phyloP scores from a whole-genome alignment of 2,888 invertebrate species.

The Leptinotarsa tumamoca region DNA sequence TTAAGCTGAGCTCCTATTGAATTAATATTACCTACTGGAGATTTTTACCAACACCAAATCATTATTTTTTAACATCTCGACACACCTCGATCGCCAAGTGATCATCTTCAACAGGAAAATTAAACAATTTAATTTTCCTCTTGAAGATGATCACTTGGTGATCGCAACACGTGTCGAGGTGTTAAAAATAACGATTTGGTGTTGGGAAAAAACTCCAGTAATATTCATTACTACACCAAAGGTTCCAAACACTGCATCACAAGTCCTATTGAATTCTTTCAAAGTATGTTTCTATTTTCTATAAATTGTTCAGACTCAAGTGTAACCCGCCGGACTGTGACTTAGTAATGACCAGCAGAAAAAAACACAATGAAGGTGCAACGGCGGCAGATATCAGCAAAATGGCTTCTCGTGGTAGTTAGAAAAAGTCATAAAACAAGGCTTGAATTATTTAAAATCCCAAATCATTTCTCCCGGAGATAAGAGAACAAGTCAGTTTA shows the following conservation, averaged over 20 bases:
- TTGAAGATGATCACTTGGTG: no score
- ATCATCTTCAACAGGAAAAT: no score
- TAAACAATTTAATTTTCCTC: no score
- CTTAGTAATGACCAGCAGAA: background rate
- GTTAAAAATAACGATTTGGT: no score
- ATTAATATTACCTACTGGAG: background rate
- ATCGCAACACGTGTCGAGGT: no score
- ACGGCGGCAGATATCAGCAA: background rate
- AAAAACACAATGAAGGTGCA: background rate
- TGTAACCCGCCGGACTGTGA: background rate
- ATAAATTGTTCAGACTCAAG: background rate
- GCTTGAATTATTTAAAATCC: background rate
- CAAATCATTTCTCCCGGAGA: background rate
- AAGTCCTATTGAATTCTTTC: background rate
- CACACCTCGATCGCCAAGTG: no score
- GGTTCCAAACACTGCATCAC: no score
- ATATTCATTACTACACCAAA: no score
- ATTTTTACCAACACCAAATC: no score
- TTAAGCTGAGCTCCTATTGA: no score
- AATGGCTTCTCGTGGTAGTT: background rate
- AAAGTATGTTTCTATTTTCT: background rate
- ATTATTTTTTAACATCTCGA: no score
- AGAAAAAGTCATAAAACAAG: background rate
- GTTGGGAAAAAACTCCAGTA: no score
- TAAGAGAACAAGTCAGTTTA: background rate